These are phyloP conservation scores for Trichomycterus rosablanca DNA, from an alignment of 2,113 vertebrate species.

Conservation along the genomic window DNA sequence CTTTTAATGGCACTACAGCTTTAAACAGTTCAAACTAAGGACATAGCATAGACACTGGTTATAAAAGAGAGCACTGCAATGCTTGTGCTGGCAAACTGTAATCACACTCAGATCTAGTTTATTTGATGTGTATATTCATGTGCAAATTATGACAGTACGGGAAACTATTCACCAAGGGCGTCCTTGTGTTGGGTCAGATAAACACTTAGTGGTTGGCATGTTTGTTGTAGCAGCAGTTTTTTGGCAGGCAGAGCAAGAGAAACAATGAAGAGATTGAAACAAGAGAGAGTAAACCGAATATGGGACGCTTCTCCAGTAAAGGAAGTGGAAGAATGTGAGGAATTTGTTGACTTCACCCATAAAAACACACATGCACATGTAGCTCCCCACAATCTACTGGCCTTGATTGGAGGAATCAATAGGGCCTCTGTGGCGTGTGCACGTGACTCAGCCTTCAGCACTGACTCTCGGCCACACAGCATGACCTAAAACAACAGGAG, in stretches of 20 bases:
- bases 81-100: slow-evolving; percentile 19
- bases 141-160: slow-evolving; percentile 22
- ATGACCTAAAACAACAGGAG: slow-evolving; percentile 20
- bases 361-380: slow-evolving; percentile 47
- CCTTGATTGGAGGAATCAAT: slow-evolving; percentile 71
- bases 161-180: slow-evolving; percentile 23
- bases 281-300: slow-evolving; percentile 9
- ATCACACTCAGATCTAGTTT: slow-evolving; percentile 13
- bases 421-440: slow-evolving; percentile 62
- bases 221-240: slow-evolving; percentile 38
- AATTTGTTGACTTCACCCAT: slow-evolving; percentile 78
- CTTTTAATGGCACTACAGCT: background rate
- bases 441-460: slow-evolving; percentile 58
- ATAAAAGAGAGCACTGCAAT: too few relatives aligned
- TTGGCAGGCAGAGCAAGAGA: slow-evolving; percentile 37
- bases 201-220: slow-evolving; percentile 36
- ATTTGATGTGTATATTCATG: background rate
- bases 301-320: slow-evolving; percentile 71
- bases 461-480: slow-evolving; percentile 53
- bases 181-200: slow-evolving; percentile 24
- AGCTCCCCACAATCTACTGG: slow-evolving; percentile 58
- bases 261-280: too few relatives aligned
- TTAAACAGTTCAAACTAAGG: slow-evolving; percentile 5
- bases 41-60: slow-evolving; percentile 1
- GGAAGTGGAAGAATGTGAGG: slow-evolving; percentile 79